These are phyloP conservation scores for Platichthys stellatus DNA, from an alignment of 2,113 vertebrate species.

Conservation along the genomic window DNA sequence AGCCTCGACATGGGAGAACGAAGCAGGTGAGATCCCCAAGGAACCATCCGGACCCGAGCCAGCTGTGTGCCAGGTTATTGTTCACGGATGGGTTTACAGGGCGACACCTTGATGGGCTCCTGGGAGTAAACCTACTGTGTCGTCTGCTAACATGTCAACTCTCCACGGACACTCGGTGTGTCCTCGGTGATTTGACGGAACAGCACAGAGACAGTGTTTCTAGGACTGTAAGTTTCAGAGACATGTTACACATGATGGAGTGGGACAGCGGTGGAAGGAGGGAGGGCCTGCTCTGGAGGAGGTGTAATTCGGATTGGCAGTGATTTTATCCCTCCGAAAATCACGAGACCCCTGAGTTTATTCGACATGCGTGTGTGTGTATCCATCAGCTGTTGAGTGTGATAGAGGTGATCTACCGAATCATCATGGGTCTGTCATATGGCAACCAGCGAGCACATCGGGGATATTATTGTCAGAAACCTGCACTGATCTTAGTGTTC, in stretches of 20 bases:
- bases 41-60: background rate
- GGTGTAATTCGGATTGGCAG: background rate
- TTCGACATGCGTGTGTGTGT: too few relatives aligned
- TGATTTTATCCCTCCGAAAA: too few relatives aligned
- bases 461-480: background rate
- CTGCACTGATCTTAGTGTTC: background rate
- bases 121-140: background rate
- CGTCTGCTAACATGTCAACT: slow-evolving; percentile 2
- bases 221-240: background rate
- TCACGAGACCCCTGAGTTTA: background rate
- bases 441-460: background rate
- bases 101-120: background rate
- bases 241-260: too few relatives aligned
- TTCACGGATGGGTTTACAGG: background rate
- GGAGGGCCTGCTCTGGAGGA: background rate
- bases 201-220: background rate
- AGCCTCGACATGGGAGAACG: slow-evolving; percentile 36
- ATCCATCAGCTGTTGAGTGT: background rate
- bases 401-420: too few relatives aligned
- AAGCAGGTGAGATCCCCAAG: slow-evolving; percentile 39
- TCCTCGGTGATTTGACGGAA: slow-evolving; percentile 25
- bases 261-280: background rate
- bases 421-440: background rate
- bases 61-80: background rate
- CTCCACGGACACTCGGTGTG: background rate